Percentiles rank a stretch among this genome's conserved stretches.
Evolutionary conservation across 2,113 vertebrate species (phyloP).

Genomic region (Sphaerodactylus townsendi): DNA sequence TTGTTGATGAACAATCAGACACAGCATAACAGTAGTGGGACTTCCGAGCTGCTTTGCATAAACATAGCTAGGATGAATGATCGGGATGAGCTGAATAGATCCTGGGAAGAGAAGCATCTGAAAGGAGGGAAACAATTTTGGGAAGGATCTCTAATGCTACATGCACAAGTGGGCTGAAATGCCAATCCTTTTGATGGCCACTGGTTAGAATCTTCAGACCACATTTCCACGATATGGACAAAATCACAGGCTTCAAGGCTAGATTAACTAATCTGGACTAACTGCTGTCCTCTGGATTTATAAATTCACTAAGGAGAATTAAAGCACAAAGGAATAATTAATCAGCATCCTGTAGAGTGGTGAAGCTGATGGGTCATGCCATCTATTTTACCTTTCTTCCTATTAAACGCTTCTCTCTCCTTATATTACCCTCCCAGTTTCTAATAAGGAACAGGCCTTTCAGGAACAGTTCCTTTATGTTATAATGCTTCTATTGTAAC

Average conservation of each 20-base stretch:
- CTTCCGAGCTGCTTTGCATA: slow-evolving; percentile 50
- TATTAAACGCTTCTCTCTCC: neutral
- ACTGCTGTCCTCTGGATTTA: neutral
- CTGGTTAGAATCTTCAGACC: neutral
- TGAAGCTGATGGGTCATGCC: neutral
- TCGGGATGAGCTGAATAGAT: neutral
- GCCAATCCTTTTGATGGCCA: too few species aligned
- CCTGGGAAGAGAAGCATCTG: slow-evolving; percentile 30
- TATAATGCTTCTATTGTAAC: neutral
- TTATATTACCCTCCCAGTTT: neutral
- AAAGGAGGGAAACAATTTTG: neutral
- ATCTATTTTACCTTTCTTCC: neutral
- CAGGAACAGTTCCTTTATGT: neutral
- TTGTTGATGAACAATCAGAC: slow-evolving; percentile 63
- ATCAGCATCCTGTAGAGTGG: neutral
- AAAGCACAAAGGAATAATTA: neutral
- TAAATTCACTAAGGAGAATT: too few species aligned
- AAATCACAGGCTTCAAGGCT: too few species aligned
- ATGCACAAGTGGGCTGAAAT: rapidly evolving
- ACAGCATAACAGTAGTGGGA: slow-evolving; percentile 33
- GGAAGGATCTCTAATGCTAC: neutral
- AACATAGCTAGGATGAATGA: neutral
- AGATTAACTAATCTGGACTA: neutral
- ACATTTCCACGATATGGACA: neutral
- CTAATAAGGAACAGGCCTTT: neutral